phyloP scores from a whole-genome alignment of 2,797 vertebrate genomes.

The Notamacropus eugenii region DNA sequence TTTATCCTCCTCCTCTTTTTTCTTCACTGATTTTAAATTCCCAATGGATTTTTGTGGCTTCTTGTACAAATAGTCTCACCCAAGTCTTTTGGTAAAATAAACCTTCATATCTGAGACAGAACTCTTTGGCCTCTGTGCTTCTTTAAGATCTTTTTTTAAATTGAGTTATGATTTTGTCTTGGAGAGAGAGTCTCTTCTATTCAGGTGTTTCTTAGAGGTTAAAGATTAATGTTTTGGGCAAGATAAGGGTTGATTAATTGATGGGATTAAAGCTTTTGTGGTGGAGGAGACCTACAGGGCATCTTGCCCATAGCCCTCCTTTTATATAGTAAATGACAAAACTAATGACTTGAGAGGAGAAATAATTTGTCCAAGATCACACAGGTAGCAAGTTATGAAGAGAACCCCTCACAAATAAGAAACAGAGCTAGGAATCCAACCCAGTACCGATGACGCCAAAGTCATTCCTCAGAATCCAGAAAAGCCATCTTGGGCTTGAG shows the following conservation, averaged over 20 bases:
- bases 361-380: not conserved
- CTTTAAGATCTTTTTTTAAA: not conserved
- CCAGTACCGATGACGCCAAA: not conserved
- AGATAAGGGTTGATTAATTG: not conserved
- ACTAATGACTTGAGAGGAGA: not conserved
- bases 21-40: not conserved
- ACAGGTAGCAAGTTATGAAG: not conserved
- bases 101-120: not conserved
- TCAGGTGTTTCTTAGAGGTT: not conserved
- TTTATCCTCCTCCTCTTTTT: not conserved
- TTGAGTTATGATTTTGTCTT: not conserved
- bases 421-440: not conserved
- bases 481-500: not conserved
- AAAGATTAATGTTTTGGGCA: not conserved
- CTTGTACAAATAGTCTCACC: not conserved
- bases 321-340: not conserved
- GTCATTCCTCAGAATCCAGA: not conserved
- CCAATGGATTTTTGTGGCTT: not conserved
- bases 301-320: not conserved
- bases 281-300: not conserved
- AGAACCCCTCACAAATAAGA: not conserved
- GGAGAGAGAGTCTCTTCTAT: not conserved
- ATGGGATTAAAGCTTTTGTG: not conserved
- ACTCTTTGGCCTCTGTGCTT: not conserved
- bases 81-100: not conserved